Base-by-base conservation (phyloP, 2,113 vertebrate species). In the Chelonoidis abingdonii region DNA sequence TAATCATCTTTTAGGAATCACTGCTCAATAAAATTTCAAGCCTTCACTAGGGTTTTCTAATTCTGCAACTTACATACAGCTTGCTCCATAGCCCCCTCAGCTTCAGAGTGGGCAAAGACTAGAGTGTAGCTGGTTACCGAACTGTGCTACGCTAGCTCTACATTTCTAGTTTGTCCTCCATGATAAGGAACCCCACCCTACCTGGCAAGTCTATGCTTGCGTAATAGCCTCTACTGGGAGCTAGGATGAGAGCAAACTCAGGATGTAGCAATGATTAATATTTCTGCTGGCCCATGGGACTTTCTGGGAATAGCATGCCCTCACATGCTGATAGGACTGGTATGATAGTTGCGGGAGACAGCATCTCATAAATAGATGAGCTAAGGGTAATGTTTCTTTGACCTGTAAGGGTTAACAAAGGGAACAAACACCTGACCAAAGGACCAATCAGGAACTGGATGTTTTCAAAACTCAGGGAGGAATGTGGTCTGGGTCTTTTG, bases 191-290 rank as follows among this genome's bases (percentile, higher is more conserved):
- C 80, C 8, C 87, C 59, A 76, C 80, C 4, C 16, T 3, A 6
- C 0, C 88, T 76, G 89, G 31, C 0, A 0, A 95, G 79, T 41
- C 38, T 1, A 0, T 0, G 50, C 41, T 62, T 86, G 86, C 52
- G 81, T 93, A 94, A 90, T 54, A 89, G 25, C 25, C 57, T 59
- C 86, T 1, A 1, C 88, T 3, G 19, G 78, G 12, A 25, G 21
- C 38, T 52, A 2, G 2, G 72, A 25, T 54, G 1, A 9, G 41
- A 17, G 5, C 27, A 24, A 59, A 82, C 47, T 14, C 14, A 24
- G 53, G 59, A 69, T 69, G 54, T 0, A 0, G 38, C 11, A 72
- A 50, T 56, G 84, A 88, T 22, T 92, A 81, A 44, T 88, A 57
- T 78, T 88, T 25, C 81, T 4, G 1, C 1, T 25, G 59, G 83